phyloP scores from a whole-genome alignment of 2,888 invertebrate species.

The Argyra leucocephala region DNA sequence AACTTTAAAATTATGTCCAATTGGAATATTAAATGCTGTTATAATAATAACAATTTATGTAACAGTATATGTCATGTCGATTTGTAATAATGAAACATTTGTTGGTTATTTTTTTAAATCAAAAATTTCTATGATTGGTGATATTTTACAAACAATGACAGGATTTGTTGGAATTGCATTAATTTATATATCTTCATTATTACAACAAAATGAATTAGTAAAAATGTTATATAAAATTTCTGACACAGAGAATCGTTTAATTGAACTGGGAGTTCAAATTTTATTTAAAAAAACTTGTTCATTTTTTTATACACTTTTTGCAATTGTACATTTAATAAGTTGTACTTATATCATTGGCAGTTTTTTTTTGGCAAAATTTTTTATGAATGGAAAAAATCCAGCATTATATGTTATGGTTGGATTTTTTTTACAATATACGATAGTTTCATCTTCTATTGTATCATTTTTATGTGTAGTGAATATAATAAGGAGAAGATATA shows the following conservation, averaged over 20 bases:
- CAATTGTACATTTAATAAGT: conserved; percentile 32
- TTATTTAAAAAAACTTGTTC: conserved; percentile 38
- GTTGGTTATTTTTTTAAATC: conserved; percentile 39
- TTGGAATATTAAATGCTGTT: conserved; percentile 34
- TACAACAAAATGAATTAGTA: conserved; percentile 32
- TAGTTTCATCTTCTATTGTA: conserved; percentile 37
- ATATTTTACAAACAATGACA: conserved; percentile 36
- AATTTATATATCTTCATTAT: conserved; percentile 34
- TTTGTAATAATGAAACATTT: conserved; percentile 35
- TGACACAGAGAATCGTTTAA: conserved; percentile 34
- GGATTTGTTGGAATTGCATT: conserved; percentile 36
- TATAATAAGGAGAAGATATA: conserved; percentile 36
- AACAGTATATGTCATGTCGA: conserved; percentile 32
- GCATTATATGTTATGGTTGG: conserved; percentile 37
- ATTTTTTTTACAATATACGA: conserved; percentile 37
- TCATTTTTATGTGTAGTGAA: conserved; percentile 36
- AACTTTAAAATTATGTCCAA: conserved; percentile 23
- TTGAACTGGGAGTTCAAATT: conserved; percentile 35
- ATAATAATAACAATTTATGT: conserved; percentile 30
- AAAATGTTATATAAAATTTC: conserved; percentile 32
- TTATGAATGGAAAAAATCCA: conserved; percentile 30
- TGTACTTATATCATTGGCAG: conserved; percentile 36
- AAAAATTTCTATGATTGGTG: conserved; percentile 36
- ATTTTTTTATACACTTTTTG: conserved; percentile 33
- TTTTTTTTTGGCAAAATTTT: conserved; percentile 32